These are phyloP conservation scores for Amphiduros pacificus DNA, from an alignment of 2,888 invertebrate genomes.

Conservation along the genomic window DNA sequence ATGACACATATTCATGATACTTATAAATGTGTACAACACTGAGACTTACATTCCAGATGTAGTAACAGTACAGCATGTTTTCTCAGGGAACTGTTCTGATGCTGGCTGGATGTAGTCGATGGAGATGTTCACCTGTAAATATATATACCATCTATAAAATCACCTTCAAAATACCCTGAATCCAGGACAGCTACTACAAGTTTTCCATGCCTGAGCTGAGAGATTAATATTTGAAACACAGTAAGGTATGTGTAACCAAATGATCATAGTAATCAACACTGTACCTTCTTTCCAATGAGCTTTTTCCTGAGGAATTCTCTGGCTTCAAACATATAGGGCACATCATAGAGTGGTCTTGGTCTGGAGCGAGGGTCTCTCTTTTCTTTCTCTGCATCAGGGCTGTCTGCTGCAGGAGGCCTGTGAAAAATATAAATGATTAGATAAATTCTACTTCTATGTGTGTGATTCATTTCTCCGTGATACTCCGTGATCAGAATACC, in stretches of 20 bases:
- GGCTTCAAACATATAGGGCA: slow-evolving; percentile 98
- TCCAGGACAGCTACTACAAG: background rate
- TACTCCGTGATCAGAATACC: too few relatives aligned
- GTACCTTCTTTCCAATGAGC: slow-evolving; percentile 77
- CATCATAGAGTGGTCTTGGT: slow-evolving; percentile 85
- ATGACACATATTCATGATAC: too few relatives aligned
- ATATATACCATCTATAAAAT: background rate
- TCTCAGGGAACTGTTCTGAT: slow-evolving; percentile 83
- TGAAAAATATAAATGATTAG: too few relatives aligned
- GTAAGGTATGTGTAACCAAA: background rate
- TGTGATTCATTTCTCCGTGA: too few relatives aligned
- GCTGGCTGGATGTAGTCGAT: slow-evolving; percentile 97
- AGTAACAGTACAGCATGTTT: slow-evolving; percentile 89
- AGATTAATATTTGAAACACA: too few relatives aligned
- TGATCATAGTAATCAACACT: too few relatives aligned
- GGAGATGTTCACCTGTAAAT: slow-evolving; percentile 71
- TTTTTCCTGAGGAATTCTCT: slow-evolving; percentile 95
- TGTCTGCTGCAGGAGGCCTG: slow-evolving; percentile 7
- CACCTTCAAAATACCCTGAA: background rate
- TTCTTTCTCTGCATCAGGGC: slow-evolving; percentile 10
- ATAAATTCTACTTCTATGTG: too few relatives aligned
- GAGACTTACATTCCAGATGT: slow-evolving; percentile 74
- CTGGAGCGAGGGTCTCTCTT: slow-evolving; percentile 35
- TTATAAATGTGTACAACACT: too few relatives aligned
- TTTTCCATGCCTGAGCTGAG: too few relatives aligned